Conservation (phyloP, 2,113 vertebrate genomes). For the Sminthopsis crassicaudata region DNA sequence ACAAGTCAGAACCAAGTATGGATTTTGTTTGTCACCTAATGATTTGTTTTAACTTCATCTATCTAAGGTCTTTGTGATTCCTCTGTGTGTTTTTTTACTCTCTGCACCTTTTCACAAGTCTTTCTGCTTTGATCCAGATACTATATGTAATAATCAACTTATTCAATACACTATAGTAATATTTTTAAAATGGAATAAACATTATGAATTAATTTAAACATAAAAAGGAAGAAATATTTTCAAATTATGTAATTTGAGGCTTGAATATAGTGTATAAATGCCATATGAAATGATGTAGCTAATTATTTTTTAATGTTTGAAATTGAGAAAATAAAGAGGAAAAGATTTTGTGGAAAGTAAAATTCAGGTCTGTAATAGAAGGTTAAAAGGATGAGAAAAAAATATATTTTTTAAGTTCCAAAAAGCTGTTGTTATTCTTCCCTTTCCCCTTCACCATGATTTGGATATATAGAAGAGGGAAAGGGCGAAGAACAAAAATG, state of each 20-base stretch:
- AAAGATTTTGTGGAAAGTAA: background rate
- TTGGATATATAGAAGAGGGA: background rate
- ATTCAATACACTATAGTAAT: background rate
- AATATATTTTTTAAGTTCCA: background rate
- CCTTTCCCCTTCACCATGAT: background rate
- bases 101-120: background rate
- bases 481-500: background rate
- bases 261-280: background rate
- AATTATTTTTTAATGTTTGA: background rate
- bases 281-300: background rate
- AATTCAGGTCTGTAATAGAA: background rate
- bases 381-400: background rate
- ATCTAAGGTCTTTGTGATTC: background rate
- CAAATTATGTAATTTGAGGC: conserved; percentile 27
- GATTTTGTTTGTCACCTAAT: conserved; percentile 29
- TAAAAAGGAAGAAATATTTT: background rate
- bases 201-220: conserved; percentile 1
- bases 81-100: background rate
- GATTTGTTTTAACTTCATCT: background rate
- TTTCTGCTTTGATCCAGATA: background rate
- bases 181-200: background rate
- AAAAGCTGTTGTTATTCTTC: background rate
- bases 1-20: background rate
- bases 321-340: background rate
- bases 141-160: background rate